Evolutionary conservation across 2,797 vertebrate species (phyloP), one percentile per base, ranked within the genome.

Genomic region (Nannoperca obscura): DNA sequence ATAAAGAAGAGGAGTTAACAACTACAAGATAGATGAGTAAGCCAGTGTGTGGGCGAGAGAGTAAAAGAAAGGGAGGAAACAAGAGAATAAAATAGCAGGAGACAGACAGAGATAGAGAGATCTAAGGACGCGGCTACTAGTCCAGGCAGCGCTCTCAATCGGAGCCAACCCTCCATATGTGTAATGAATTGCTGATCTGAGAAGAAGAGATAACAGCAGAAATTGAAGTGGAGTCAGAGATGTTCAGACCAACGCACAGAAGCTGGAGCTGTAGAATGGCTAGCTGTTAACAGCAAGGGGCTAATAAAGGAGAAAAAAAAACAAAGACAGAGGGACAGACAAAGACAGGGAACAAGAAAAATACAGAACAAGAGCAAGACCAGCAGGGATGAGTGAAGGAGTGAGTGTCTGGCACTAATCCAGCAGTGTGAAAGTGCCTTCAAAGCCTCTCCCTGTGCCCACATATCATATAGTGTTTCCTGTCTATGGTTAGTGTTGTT

Each of bases 401-500:
- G 79, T 53, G 61, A 85, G 58, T 38, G 54, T 65, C 77, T 93
- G 88, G 92, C 78, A 0, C 22, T 67, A 38, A 49, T 88, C 85
- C 85, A 88, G 86, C 63, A 27, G 76, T 76, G 90, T 77, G 83
- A 90, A 92, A 90, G 89, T 86, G 86, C 69, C 90, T 94, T 93
- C 89, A 93, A 92, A 95, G 90, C 78, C 65, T 83, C 60, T 88
- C 77, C 36, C 62, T 36, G 70, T 92, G 87, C 92, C 91, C 91
- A 93, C 92, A 89, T 91, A 93, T 91, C 93, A 91, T 81, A 83
- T 75, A 82, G 82, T 73, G 81, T 91, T 94, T 95, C 93, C 91
- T 94, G 91, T 86, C 83, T 58, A 87, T 84, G 90, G 88, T 91
- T 85, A 86, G 84, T 64, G 85, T 89, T 93, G 93, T 93, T 95